phyloP scores from a whole-genome alignment of 1,140 invertebrate species.

The Eufriesea mexicana region DNA sequence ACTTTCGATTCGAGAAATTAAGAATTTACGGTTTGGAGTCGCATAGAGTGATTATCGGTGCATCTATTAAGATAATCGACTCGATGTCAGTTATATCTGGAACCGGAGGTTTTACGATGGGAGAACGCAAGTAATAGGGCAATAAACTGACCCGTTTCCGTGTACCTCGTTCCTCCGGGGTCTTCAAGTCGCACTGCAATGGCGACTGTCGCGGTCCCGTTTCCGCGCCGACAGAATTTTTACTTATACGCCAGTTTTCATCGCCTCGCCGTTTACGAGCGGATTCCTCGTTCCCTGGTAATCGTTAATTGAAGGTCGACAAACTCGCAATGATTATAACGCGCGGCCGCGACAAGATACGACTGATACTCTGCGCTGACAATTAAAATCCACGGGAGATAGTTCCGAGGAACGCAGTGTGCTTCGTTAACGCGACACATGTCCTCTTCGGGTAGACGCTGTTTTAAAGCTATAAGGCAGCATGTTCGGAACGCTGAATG shows the following conservation, averaged over 20 bases:
- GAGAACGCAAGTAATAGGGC: slow-evolving; percentile 1
- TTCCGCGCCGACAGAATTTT: neutral
- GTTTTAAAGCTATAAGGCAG: neutral
- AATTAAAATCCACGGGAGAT: slow-evolving; percentile 44
- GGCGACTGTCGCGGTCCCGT: neutral
- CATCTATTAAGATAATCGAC: neutral
- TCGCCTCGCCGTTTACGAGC: neutral
- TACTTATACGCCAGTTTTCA: neutral
- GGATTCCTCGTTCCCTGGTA: neutral
- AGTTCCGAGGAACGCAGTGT: neutral
- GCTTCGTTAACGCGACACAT: slow-evolving; percentile 29
- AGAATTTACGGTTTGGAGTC: neutral
- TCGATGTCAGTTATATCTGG: neutral
- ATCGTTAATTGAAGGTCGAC: slow-evolving; percentile 32
- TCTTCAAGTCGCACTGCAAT: neutral
- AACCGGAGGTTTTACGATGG: slow-evolving; percentile 7
- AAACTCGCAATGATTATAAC: slow-evolving; percentile 3
- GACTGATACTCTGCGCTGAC: neutral
- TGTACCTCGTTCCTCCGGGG: neutral
- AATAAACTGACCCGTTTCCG: slow-evolving; percentile 12
- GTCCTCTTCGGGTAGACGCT: neutral
- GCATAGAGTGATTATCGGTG: too few species aligned
- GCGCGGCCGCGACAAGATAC: neutral
- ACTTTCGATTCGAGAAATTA: neutral
- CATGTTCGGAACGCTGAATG: neutral